Base-by-base conservation (phyloP, 2,113 vertebrate genomes). In the Hoplias malabaricus region DNA sequence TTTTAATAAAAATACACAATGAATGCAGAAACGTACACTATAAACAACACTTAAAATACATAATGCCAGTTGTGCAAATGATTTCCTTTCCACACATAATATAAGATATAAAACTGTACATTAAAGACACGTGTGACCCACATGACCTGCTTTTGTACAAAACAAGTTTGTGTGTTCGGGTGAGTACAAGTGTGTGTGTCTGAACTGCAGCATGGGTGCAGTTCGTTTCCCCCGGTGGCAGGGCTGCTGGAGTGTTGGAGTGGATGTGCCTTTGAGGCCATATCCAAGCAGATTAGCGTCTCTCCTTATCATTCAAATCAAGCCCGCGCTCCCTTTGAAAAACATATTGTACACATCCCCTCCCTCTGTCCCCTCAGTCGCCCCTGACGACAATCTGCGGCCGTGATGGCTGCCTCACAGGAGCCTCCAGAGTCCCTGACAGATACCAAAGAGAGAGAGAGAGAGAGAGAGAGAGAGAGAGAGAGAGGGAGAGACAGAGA, bases 301-400 rank as follows among this genome's bases (percentile, higher is more conserved):
- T 73, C 78, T 84, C 82, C 40, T 74, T 85, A 83, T 88, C 87
- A 88, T 81, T 88, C 84, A 88, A 66, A 83, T 68, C 61, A 71
- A 80, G 67, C 71, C 72, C 42, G 73, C 13, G 14, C 75, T 79
- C 56, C 83, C 78, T 85, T 87, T 59, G 65, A 84, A 8, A 36
- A 80, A 78, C 85, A 89, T 86, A 88, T 86, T 89, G 84, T 86
- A 85, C 78, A 82, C 75, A 84, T 84, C 78, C 70, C 75, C 57
- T 48, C 40, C 69, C 67, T 56, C 38, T 13, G 31, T 13, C 62
- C 25, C 54, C 53, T 66, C 25, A 63, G 42, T 82, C 46, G 79
- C 81, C 62, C 61, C 34, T 80, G 80, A 87, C 83, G 67, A 73
- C 65, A 59, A 75, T 86, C 86, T 75, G 72, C 62, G 78, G 81